A percentile compares a stretch with the other conserved stretches of the same genome.
Conservation (phyloP, 1,140 invertebrate genomes). For the Macrobrachium rosenbergii region DNA sequence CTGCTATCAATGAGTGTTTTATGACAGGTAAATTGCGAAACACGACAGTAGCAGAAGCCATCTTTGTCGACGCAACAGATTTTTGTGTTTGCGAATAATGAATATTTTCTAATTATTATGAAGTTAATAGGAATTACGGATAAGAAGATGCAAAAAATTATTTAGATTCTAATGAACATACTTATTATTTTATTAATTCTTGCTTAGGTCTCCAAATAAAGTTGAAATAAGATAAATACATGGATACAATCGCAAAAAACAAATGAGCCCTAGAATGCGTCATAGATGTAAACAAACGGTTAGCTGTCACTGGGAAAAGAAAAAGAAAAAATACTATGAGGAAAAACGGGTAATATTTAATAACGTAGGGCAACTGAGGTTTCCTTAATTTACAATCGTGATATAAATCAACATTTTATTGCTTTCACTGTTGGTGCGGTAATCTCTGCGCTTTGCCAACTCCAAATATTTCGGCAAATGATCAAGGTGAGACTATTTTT, state of each 20-base stretch:
- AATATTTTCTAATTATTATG: background rate
- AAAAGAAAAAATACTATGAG: background rate
- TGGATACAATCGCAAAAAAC: constrained; percentile 8
- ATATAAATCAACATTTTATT: no score
- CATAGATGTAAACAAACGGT: constrained; percentile 26
- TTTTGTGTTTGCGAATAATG: constrained; percentile 22
- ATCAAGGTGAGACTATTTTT: no score
- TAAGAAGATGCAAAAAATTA: background rate
- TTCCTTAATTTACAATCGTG: no score
- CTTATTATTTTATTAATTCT: background rate
- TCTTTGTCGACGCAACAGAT: constrained; percentile 62
- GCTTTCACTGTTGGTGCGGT: no score
- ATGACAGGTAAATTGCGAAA: constrained; percentile 64
- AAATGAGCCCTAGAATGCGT: background rate
- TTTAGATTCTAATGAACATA: background rate
- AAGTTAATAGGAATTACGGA: background rate
- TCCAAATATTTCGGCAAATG: no score
- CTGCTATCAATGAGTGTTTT: constrained; percentile 63
- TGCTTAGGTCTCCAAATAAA: background rate
- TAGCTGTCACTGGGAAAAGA: constrained; percentile 5
- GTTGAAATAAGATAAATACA: background rate
- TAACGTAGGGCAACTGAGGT: background rate
- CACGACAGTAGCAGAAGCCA: constrained; percentile 48
- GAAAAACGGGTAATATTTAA: no score
- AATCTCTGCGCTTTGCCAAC: no score